Base-by-base conservation (phyloP, 2,888 invertebrate genomes). In the Parthenolecanium corni region DNA sequence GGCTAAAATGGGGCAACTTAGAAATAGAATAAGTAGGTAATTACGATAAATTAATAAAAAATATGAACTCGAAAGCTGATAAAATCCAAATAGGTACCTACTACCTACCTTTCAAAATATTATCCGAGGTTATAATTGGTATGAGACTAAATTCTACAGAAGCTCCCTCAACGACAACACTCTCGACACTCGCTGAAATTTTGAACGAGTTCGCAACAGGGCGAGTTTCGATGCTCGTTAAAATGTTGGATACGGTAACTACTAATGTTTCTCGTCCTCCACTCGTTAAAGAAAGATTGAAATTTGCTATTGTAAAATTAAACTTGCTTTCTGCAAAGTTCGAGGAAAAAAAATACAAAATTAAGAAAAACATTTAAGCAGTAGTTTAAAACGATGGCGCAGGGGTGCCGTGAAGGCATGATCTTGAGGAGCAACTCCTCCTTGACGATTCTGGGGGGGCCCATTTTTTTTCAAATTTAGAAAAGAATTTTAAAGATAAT, bases 261-360 rank as follows among this genome's bases (percentile, higher is more conserved):
- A 85, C 82, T 64, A 86, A 71, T 12, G 88, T 80, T 74, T 88
- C 87, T 68, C 80, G 82, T 64, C 79, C 79, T 65, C 81, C 78
- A 70, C 82, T 84, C 68, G 83, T 76, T 54, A 88, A 73, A 12
- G 83, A 82, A 62, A 86, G 65, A 1, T 83, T 83, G 68, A 83
- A 82, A 71, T 86, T 86, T 16, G 84, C 85, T 56, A 89, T 72
- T 1, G 86, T 84, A 66, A 89, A 77, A 73, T 85, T 85, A 65
- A 86, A 75, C 74, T 85, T 86, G 71, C 86, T 86, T 69, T 86
- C 86, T 82, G 65, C n/a, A 64, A 58, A 64, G 68, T 76, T 79
- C 36, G 51, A 56, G 52, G 38, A 12, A 23, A n/a, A n/a, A n/a
- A n/a, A n/a, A 49, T 44, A 23, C 65, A 61, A 25, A 56, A 57